Base-by-base conservation (phyloP, 2,113 vertebrate species). In the Aphyosemion australe region DNA sequence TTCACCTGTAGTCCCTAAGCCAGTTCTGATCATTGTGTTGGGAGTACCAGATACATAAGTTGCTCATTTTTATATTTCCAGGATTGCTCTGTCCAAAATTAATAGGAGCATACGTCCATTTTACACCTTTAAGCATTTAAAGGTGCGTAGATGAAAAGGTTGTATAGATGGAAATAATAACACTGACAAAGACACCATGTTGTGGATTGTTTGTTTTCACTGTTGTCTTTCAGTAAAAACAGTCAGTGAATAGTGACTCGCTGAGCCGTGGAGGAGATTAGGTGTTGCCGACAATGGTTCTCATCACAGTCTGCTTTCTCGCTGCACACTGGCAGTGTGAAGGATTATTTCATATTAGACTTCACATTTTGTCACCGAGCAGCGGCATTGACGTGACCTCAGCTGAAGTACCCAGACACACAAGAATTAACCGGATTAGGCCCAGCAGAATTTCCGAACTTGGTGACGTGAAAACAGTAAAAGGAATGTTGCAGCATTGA, bases 321-420 rank as follows among this genome's bases (percentile, higher is more conserved):
- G 1, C 62, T 60, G 53, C 79, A 70, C 50, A 69, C 58, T 32
- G 53, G 48, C 60, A 54, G 60, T 43, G 51, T 13, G n/a, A 53
- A 59, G 80, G 73, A 84, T 86, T 83, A 78, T 61, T 70, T 63
- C 75, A 75, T 54, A 77, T 86, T 81, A 78, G 45, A 50, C 57
- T 21, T 84, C 62, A 64, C 60, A 76, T 83, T 82, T 78, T 72
- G 47, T 65, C 67, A 61, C 18, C 18, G 20, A 74, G 72, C 71
- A 48, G 61, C 50, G 20, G 64, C 10, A 13, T 34, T 53, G 57
- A 50, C 61, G 57, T 65, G 75, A 65, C 82, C 73, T 78, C 73
- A 60, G 58, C 43, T 78, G 70, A 18, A 66, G 72, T 26, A 65
- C 58, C 43, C 37, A 71, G 77, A 66, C 59, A 61, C 62, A 78